These are phyloP conservation scores for Rhagophthalmus giganteus DNA, from an alignment of 2,888 invertebrate genomes.

Conservation along the genomic window DNA sequence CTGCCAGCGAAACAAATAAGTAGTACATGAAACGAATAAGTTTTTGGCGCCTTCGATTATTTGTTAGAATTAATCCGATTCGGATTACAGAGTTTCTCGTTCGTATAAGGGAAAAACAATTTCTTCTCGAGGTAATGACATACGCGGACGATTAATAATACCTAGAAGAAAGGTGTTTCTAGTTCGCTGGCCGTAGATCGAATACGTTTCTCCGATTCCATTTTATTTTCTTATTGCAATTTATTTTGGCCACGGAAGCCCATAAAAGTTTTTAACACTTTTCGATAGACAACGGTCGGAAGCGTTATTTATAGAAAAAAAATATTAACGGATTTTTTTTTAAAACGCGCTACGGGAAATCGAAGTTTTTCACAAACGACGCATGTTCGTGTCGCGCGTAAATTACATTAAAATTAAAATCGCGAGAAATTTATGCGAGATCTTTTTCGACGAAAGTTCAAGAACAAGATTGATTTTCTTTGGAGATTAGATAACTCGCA, in stretches of 20 bases:
- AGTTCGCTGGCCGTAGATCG: constrained; percentile 6
- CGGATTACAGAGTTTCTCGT: neutral
- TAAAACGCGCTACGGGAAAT: too few species aligned
- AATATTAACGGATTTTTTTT: too few species aligned
- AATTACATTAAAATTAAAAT: too few species aligned
- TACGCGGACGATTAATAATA: constrained; percentile 10
- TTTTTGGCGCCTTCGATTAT: neutral
- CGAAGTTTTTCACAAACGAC: too few species aligned
- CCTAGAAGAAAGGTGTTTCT: constrained; percentile 1
- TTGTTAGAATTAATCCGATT: neutral
- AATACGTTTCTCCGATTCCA: constrained; percentile 2
- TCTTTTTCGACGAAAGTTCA: neutral
- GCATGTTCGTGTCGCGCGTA: too few species aligned
- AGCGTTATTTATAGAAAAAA: neutral
- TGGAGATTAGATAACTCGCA: too few species aligned
- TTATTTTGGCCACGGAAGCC: constrained; percentile 12
- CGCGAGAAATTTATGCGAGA: too few species aligned
- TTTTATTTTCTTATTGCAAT: constrained; percentile 12
- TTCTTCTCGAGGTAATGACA: constrained; percentile 3
- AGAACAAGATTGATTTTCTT: too few species aligned
- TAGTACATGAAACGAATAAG: neutral
- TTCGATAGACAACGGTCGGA: neutral
- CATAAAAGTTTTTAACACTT: constrained; percentile 20
- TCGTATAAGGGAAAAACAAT: neutral
- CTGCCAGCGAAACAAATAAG: neutral